Percentiles rank a stretch among this genome's conserved stretches.
These are phyloP conservation scores for Sminthurides aquaticus DNA, from an alignment of 2,888 invertebrate genomes.

Conservation along the genomic window DNA sequence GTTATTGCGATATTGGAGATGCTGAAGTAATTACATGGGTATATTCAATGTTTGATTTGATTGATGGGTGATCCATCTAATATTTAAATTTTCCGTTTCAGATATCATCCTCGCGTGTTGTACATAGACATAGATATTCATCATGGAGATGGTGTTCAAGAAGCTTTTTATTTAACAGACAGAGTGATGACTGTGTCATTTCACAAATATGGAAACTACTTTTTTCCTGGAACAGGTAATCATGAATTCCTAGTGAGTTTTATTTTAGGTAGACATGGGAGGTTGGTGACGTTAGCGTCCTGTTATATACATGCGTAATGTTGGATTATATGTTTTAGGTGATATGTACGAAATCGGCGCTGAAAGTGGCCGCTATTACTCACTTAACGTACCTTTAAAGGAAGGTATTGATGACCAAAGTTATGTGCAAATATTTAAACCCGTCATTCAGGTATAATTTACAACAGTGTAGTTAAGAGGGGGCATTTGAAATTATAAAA, in stretches of 20 bases:
- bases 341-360: constrained; percentile 98
- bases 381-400: constrained; percentile 94
- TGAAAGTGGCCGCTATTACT: constrained; percentile 91
- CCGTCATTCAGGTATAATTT: constrained; percentile 68
- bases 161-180: constrained; percentile 94
- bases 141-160: constrained; percentile 94
- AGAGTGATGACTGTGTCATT: constrained; percentile 99
- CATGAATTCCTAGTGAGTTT: too few species aligned
- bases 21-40: constrained; percentile 52
- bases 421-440: constrained; percentile 88
- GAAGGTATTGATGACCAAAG: constrained; percentile 95
- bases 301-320: too few species aligned
- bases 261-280: not conserved
- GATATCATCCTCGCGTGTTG: constrained; percentile 85
- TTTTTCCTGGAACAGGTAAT: constrained; percentile 87
- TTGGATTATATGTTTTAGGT: constrained; percentile 51
- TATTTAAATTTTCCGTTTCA: constrained; percentile 46
- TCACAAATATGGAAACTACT: constrained; percentile 96
- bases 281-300: too few species aligned
- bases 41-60: not conserved
- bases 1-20: constrained; percentile 94
- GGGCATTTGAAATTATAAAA: constrained; percentile 11
- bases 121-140: constrained; percentile 99
- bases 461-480: not conserved
- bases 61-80: constrained; percentile 4